Base-by-base conservation (phyloP, 2,888 invertebrate genomes). In the Spilosoma lubricipeda region DNA sequence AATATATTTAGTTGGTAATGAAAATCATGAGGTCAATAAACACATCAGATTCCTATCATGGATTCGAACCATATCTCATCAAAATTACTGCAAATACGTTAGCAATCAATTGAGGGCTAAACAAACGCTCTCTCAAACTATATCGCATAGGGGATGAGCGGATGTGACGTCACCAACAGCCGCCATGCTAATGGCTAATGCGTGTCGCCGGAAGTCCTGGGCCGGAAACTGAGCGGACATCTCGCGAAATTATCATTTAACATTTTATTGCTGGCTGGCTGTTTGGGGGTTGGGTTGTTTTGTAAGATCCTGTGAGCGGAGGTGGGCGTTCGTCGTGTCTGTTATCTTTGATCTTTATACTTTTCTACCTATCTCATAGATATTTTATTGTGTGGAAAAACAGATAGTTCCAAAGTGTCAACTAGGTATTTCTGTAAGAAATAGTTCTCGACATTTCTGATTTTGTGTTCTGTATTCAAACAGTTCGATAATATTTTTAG, bases 151-250 rank as follows among this genome's bases (percentile, higher is more conserved):
- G 85, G 82, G 84, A 83, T 78, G 83, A 80, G 85, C 91, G 93
- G 93, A 91, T 81, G 90, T 93, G 93, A 93, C 93, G 93, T 93
- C 93, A 93, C 84, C 88, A 85, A 82, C 89, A 88, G 91, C 90
- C 88, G 91, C 91, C 91, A 91, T 93, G 92, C 93, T 95, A 95
- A 95, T 95, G 94, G 95, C 92, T 92, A 93, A 94, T 93, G 94
- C 94, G 92, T 94, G 95, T 95, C 91, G 87, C 92, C 93, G 95
- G 95, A 95, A 93, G 90, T 89, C 87, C 89, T 86, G 83, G 86
- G 80, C 89, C 91, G 94, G 94, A 94, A 93, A 90, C 91, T 87
- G 89, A 88, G 90, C 90, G 92, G 91, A 92, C 93, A 93, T 93
- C 94, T 92, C 90, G 93, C 92, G 90, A 85, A 83, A 92, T 94